Evolutionary conservation across 2,888 invertebrate genomes (phyloP).

Genomic region (Abscondita cerata): DNA sequence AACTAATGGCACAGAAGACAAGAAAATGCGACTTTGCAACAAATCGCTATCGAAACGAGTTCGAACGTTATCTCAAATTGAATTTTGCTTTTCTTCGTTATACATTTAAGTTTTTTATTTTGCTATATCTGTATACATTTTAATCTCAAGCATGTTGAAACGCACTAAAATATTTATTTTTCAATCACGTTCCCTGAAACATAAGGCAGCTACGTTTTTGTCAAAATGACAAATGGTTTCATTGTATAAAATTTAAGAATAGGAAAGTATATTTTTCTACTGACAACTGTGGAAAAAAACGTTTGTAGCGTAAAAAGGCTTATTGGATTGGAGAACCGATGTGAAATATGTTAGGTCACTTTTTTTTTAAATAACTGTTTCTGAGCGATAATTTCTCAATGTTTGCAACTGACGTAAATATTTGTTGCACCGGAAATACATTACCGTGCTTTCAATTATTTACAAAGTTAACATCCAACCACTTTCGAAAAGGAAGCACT

Average conservation of each 20-base stretch:
- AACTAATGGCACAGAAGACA: conserved; percentile 29
- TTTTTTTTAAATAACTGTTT: too few species aligned
- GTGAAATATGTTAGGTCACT: conserved; percentile 3
- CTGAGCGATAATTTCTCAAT: too few species aligned
- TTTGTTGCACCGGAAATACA: too few species aligned
- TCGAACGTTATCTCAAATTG: conserved; percentile 4
- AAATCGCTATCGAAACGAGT: conserved; percentile 1
- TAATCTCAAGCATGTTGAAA: not conserved
- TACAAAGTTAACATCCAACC: too few species aligned
- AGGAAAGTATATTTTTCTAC: conserved; percentile 7
- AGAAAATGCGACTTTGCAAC: conserved; percentile 5
- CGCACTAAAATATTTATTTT: conserved; percentile 5
- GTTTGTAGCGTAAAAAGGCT: not conserved
- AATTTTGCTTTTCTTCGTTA: conserved; percentile 2
- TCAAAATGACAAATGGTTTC: conserved; percentile 15
- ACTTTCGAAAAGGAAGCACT: too few species aligned
- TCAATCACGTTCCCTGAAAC: not conserved
- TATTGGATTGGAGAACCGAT: conserved; percentile 9
- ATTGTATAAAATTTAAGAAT: conserved; percentile 8
- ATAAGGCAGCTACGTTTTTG: not conserved
- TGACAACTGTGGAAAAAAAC: conserved; percentile 1
- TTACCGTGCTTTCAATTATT: too few species aligned
- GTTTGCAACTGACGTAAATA: too few species aligned
- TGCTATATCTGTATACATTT: not conserved
- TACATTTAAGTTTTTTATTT: conserved; percentile 2